These are phyloP conservation scores for Clinocottus analis DNA, from an alignment of 2,113 vertebrate species.

Conservation along the genomic window DNA sequence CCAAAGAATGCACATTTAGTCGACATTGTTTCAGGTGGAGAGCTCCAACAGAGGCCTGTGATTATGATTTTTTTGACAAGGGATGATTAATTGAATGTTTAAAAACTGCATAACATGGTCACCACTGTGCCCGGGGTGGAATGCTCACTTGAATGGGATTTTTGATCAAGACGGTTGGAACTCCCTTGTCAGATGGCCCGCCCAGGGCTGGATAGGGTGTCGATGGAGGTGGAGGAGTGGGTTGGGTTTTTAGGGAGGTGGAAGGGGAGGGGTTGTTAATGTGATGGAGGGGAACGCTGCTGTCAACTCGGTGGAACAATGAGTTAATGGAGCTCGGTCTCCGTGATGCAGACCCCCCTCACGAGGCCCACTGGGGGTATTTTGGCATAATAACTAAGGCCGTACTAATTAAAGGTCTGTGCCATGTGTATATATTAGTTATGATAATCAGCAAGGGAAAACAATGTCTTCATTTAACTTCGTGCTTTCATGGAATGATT, in stretches of 20 bases:
- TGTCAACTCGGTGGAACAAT: slow-evolving; percentile 73
- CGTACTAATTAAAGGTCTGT: slow-evolving; percentile 48
- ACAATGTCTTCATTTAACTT: slow-evolving; percentile 63
- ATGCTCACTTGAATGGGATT: slow-evolving; percentile 45
- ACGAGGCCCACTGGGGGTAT: slow-evolving; percentile 53
- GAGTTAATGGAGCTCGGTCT: slow-evolving; percentile 73
- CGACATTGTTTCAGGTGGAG: slow-evolving; percentile 67
- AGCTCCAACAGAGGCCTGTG: slow-evolving; percentile 36
- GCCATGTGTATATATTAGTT: slow-evolving; percentile 57
- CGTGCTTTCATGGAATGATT: slow-evolving; percentile 44
- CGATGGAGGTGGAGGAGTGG: slow-evolving; percentile 49
- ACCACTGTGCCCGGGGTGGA: slow-evolving; percentile 10
- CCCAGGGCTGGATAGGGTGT: slow-evolving; percentile 45
- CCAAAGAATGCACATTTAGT: slow-evolving; percentile 19
- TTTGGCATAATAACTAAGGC: slow-evolving; percentile 52
- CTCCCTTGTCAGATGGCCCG: slow-evolving; percentile 51
- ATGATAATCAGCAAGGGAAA: slow-evolving; percentile 50
- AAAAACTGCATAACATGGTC: slow-evolving; percentile 29
- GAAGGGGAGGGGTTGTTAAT: slow-evolving; percentile 65
- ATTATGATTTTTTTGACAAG: slow-evolving; percentile 57
- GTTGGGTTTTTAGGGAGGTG: slow-evolving; percentile 23
- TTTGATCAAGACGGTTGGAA: slow-evolving; percentile 32
- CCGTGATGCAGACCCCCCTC: slow-evolving; percentile 45
- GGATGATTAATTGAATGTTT: slow-evolving; percentile 63
- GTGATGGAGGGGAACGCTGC: slow-evolving; percentile 66